Evolutionary conservation across 2,113 vertebrate species (phyloP).

Genomic region (Hymenochirus boettgeri): DNA sequence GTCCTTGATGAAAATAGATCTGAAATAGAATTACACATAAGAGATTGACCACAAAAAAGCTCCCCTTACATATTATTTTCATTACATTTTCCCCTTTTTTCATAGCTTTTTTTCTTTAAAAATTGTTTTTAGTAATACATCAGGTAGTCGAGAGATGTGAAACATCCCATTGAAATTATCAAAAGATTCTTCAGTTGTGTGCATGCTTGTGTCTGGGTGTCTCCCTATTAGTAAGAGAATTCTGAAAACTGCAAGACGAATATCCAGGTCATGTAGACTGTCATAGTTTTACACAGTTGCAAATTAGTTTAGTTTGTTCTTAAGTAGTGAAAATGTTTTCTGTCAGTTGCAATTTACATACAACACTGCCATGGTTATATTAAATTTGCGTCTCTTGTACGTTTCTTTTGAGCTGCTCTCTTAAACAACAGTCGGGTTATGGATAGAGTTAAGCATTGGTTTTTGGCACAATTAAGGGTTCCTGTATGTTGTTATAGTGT

Average conservation of each 20-base stretch:
- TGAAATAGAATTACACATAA: conserved; percentile 38
- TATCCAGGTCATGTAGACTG: conserved; percentile 5
- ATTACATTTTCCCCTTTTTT: conserved; percentile 21
- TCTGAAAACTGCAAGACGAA: conserved; percentile 7
- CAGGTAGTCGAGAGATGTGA: conserved; percentile 32
- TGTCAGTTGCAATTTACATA: too few relatives aligned
- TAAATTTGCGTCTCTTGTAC: conserved; percentile 92
- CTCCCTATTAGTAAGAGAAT: not conserved
- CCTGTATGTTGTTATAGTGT: conserved; percentile 79
- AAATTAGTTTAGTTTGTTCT: conserved; percentile 4
- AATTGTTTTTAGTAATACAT: conserved; percentile 37
- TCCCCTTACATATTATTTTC: not conserved
- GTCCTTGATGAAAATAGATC: conserved; percentile 39
- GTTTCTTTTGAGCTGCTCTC: conserved; percentile 87
- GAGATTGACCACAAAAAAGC: conserved; percentile 40
- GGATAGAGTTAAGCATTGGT: conserved; percentile 71
- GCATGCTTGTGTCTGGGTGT: conserved; percentile 7
- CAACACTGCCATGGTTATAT: not conserved
- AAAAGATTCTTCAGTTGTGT: conserved; percentile 32
- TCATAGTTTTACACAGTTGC: not conserved
- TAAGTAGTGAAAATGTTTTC: not conserved
- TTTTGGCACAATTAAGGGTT: conserved; percentile 76
- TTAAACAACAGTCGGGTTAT: conserved; percentile 89
- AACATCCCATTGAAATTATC: conserved; percentile 33
- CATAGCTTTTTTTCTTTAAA: not conserved